phyloP scores from a whole-genome alignment of 2,888 invertebrate species.

The Cordilura impudica region DNA sequence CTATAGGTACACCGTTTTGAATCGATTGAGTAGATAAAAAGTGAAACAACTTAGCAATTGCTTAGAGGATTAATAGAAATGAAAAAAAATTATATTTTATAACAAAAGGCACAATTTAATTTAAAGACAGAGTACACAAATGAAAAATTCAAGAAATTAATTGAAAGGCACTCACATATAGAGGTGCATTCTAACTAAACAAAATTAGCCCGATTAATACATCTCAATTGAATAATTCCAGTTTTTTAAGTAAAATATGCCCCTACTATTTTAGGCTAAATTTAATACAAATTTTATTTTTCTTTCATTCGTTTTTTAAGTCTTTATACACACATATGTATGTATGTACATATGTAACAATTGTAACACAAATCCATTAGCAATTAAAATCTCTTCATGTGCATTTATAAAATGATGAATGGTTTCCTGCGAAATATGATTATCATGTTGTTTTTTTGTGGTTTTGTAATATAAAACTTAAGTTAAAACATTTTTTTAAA shows the following conservation, averaged over 20 bases:
- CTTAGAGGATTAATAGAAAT: no score
- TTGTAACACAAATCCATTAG: slow-evolving; percentile 39
- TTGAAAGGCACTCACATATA: not conserved
- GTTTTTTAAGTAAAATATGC: not conserved
- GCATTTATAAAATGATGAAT: slow-evolving; percentile 29
- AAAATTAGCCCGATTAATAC: not conserved
- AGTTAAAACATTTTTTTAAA: slow-evolving; percentile 7
- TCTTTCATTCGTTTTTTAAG: not conserved
- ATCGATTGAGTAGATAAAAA: no score
- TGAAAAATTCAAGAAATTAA: no score
- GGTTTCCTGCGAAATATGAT: slow-evolving; percentile 14
- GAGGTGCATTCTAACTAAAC: not conserved
- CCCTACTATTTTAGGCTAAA: not conserved
- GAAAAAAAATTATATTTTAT: no score
- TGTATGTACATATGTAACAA: no score
- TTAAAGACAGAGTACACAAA: no score
- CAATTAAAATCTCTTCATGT: slow-evolving; percentile 22
- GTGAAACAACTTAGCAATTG: no score
- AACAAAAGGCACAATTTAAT: no score
- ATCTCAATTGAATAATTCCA: not conserved
- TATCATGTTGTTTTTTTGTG: not conserved
- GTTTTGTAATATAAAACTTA: slow-evolving; percentile 28
- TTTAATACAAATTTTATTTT: not conserved
- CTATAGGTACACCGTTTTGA: no score
- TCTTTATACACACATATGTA: no score